Conservation (phyloP, 2,797 vertebrate species). For the Acrocephalus scirpaceus region DNA sequence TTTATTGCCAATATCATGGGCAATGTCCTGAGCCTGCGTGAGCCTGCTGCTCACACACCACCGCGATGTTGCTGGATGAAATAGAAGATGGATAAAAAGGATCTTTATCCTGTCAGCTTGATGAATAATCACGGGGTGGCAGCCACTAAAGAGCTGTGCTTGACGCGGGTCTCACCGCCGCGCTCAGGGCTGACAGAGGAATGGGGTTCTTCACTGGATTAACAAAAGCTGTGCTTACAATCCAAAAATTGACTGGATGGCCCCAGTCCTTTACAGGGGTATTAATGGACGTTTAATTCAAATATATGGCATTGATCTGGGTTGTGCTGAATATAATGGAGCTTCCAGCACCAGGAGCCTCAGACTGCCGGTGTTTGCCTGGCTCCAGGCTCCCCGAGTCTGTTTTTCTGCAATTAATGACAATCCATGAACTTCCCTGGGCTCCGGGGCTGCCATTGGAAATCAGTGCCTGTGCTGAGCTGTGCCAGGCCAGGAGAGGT, state of each 20-base stretch:
- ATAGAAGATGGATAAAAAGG: slow-evolving; percentile 55
- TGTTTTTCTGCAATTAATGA: background rate
- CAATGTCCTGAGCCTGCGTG: background rate
- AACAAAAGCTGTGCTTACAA: slow-evolving; percentile 16
- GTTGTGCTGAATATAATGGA: background rate
- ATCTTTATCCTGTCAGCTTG: slow-evolving; percentile 38
- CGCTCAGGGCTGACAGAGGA: background rate
- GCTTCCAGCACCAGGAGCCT: background rate
- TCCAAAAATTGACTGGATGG: background rate
- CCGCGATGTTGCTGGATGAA: background rate
- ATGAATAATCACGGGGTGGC: slow-evolving; percentile 7
- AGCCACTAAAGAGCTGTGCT: background rate
- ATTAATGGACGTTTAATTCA: slow-evolving; percentile 30
- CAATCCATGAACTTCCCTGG: background rate
- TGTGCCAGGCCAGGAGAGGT: background rate
- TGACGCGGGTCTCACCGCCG: background rate
- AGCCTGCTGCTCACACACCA: background rate
- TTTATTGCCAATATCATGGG: slow-evolving; percentile 19
- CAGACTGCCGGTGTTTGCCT: background rate
- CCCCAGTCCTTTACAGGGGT: background rate
- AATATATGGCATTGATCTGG: slow-evolving; percentile 20
- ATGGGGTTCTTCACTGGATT: background rate
- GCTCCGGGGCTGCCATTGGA: background rate
- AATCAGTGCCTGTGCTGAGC: background rate
- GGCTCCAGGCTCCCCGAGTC: rapidly evolving